Conservation (phyloP, 35 echinoderm and acorn worm species). For the Stichopus chloronotus region DNA sequence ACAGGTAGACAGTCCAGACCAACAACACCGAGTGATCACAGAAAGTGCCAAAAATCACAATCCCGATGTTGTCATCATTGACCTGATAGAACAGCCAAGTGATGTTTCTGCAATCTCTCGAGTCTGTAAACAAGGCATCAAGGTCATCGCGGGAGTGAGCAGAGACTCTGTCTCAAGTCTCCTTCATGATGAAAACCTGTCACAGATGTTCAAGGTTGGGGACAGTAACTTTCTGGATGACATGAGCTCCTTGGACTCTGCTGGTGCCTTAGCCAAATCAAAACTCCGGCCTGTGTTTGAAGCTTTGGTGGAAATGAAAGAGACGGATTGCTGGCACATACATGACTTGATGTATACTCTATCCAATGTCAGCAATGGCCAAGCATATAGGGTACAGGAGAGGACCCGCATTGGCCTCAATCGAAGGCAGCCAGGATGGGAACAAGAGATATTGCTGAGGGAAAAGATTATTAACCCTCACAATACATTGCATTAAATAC, state of each 20-base stretch:
- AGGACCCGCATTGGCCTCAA: background rate
- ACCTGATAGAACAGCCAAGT: constrained; percentile 55
- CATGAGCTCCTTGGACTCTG: background rate
- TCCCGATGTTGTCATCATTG: constrained; percentile 70
- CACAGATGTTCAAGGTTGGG: constrained; percentile 32
- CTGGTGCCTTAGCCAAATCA: background rate
- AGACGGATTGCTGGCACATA: constrained; percentile 64
- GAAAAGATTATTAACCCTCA: background rate
- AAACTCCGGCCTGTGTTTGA: constrained; percentile 54
- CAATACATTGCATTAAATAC: background rate
- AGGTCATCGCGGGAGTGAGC: constrained; percentile 57
- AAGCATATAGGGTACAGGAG: constrained; percentile 12
- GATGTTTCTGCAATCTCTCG: constrained; percentile 40
- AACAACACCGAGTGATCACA: constrained; percentile 68
- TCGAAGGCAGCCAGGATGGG: background rate
- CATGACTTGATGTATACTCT: constrained; percentile 33
- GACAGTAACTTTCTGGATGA: background rate
- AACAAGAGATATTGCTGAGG: background rate
- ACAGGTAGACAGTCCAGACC: constrained; percentile 34
- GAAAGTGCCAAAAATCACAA: constrained; percentile 77
- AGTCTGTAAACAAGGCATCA: constrained; percentile 49
- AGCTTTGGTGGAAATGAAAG: constrained; percentile 56
- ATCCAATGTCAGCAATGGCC: background rate
- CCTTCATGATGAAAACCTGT: constrained; percentile 37
- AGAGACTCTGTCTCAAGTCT: constrained; percentile 42